Evolutionary conservation across 2,797 vertebrate species (phyloP), one percentile per base, ranked within the genome.

Genomic region (Crenuchus spilurus): DNA sequence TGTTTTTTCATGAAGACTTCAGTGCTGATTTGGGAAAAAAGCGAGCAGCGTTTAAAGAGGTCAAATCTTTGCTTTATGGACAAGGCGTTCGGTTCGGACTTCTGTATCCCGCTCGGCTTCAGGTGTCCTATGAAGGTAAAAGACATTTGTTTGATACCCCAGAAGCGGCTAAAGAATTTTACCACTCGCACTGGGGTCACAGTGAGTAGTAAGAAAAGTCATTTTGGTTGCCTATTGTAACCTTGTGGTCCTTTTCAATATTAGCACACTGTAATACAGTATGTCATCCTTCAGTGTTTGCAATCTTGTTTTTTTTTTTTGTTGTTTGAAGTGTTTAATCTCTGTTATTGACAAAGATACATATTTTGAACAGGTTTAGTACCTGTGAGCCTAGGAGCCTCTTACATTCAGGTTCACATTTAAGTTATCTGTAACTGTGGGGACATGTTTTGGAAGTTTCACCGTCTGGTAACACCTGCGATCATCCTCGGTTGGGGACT

Each of bases 31-130:
- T 35, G 33, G 33, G 33, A 13, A 46, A 46, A 13, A 46, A 46
- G 14, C 42, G 42, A 46, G 42, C 42, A 28, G 52, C 26, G 26
- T 55, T 55, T 55, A 55, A 55, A 24, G 52, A 55, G 52, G 24
- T 55, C 28, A 55, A 55, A 30, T 55, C 52, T 55, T 6, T 30
- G 52, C 8, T 55, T 4, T 13, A 35, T 16, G 6, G 11, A n/a
- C 18, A 62, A 37, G 37, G 60, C 10, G 39, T 62, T 18, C 18
- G 60, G 33, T 44, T 63, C 20, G 39, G 18, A 9, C 20, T 63
- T 1, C 14, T 63, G 13, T 63, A 44, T 24, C 39, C 20, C 0
- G 10, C 61, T 41, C 22, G 18, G 18, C 9, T 62, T 22, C 33
- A 24, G 18, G 60, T 39, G 39, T 20, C 37, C 20, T 4, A 39